These are phyloP conservation scores for Ceratina australensis DNA, from an alignment of 1,140 invertebrate genomes.

Conservation along the genomic window DNA sequence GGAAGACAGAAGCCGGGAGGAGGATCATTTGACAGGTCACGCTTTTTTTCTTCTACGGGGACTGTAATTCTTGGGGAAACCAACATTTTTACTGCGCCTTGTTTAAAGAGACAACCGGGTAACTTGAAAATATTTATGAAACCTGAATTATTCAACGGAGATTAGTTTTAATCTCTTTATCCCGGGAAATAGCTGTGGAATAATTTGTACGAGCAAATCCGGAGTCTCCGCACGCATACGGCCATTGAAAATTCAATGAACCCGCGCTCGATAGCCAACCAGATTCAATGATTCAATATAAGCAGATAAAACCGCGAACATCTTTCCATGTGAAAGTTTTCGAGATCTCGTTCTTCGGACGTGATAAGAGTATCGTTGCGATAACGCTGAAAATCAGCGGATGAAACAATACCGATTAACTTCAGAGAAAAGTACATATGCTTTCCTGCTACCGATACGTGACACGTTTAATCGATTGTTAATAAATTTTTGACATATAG, in stretches of 20 bases:
- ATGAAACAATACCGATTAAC: background rate
- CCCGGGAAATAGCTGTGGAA: no score
- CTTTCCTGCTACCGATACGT: background rate
- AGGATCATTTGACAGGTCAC: background rate
- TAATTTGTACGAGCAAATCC: no score
- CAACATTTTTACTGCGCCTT: background rate
- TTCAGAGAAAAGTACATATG: background rate
- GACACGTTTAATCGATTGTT: background rate
- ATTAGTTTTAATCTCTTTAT: no score
- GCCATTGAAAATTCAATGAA: background rate
- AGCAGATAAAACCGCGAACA: background rate
- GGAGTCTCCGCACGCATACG: no score
- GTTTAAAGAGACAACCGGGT: no score
- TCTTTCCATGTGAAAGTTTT: background rate
- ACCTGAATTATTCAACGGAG: no score
- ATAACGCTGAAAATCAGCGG: constrained; percentile 14
- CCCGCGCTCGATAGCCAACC: no score
- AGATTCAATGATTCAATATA: background rate
- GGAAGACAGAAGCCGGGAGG: background rate
- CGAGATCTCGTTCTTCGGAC: background rate
- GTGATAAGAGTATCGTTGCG: background rate
- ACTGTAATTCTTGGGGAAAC: background rate
- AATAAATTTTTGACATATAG: no score
- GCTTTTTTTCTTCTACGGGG: background rate
- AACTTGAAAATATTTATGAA: no score